Evolutionary conservation across 2,797 vertebrate genomes (phyloP), one percentile per base, ranked within the genome.

Genomic region (Anguilla marmorata): DNA sequence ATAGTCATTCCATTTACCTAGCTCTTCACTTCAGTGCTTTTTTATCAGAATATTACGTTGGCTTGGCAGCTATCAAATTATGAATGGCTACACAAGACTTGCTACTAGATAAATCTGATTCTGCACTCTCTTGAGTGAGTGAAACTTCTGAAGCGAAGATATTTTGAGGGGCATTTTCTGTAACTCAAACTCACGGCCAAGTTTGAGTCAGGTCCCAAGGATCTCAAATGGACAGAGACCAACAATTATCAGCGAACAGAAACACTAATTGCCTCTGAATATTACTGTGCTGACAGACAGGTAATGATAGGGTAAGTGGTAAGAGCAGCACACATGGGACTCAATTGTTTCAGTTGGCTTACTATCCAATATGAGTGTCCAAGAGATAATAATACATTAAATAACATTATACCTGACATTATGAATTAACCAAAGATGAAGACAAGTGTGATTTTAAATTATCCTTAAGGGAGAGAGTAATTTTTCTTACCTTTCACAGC

Each of bases 401-500:
- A 14, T 66, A 12, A 14, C 2, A 30, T 72, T 72, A 72, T 6
- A 69, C 63, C 24, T 37, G 0, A 33, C 2, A 79, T 45, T 41
- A 37, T 37, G 33, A 33, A 76, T 76, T 37, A 76, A 76, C 11
- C 30, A 76, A 76, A 76, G 19, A 41, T 45, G 16, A 79, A 80
- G 21, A 48, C 7, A 45, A 45, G 24, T 14, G 21, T 19, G 19
- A 48, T 37, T 76, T 48, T 48, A 48, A 48, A 80, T 48, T 0
- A 45, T 84, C 80, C 14, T 48, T 54, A 56, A 86, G 45, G 27
- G 27, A 50, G 2, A 56, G 19, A 76, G 16, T 86, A 33, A 58
- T 80, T 52, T 88, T 84, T 86, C 58, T 89, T 86, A 91, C 92
- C 89, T 90, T 54, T 79, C 54, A n/a, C 69, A 80, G 50, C 48